A percentile compares a stretch with the other conserved stretches of the same genome.
phyloP scores from a whole-genome alignment of 2,113 vertebrate species.

The Empidonax traillii region DNA sequence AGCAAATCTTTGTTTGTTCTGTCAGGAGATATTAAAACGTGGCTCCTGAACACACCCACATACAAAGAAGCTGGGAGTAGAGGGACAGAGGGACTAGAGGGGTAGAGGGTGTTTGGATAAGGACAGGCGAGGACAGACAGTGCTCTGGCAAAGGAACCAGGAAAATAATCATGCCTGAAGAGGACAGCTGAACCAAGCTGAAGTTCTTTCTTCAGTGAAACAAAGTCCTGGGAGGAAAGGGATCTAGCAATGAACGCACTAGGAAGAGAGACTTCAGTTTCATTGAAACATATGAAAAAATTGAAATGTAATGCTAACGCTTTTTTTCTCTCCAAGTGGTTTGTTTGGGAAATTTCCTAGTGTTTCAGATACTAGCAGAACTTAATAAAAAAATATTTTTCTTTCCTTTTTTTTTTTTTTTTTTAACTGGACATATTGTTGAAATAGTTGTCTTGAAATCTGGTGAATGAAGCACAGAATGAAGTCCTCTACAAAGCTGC shows the following conservation, averaged over 20 bases:
- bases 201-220: not conserved
- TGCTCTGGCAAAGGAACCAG: not conserved
- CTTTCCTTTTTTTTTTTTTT: not conserved
- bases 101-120: not conserved
- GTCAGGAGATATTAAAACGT: not conserved
- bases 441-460: not conserved
- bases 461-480: not conserved
- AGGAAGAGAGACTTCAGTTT: not conserved
- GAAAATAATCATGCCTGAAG: not conserved
- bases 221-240: not conserved
- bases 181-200: not conserved
- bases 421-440: not conserved
- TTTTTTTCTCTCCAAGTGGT: not conserved
- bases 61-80: not conserved
- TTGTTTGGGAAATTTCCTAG: not conserved
- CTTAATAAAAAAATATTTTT: not conserved
- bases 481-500: not conserved
- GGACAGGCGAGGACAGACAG: not conserved
- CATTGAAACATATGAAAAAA: not conserved
- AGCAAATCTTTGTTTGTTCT: not conserved
- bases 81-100: not conserved
- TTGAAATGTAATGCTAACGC: not conserved
- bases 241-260: not conserved
- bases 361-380: not conserved
- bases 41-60: not conserved